Evolutionary conservation across 2,888 invertebrate genomes (phyloP).

Genomic region (Chrysolina oricalcia): DNA sequence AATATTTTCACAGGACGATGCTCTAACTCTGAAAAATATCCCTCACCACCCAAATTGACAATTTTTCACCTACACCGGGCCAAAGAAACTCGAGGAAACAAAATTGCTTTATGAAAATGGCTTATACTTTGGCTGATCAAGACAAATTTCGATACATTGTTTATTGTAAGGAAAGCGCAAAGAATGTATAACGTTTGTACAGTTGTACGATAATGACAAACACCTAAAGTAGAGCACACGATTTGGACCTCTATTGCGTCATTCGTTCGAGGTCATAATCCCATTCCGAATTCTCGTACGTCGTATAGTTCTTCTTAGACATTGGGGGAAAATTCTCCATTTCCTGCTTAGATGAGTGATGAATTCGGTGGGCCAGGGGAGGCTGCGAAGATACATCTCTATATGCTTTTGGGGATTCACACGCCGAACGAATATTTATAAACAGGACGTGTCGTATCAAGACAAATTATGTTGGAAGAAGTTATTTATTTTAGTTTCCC

Average conservation of each 20-base stretch:
- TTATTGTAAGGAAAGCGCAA: constrained; percentile 62
- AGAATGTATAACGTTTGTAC: constrained; percentile 10
- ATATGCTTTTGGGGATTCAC: constrained; percentile 59
- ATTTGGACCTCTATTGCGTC: neutral
- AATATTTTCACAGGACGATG: neutral
- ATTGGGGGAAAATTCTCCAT: constrained; percentile 39
- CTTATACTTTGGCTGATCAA: constrained; percentile 67
- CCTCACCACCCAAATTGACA: constrained; percentile 61
- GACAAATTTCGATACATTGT: constrained; percentile 70
- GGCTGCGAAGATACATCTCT: constrained; percentile 54
- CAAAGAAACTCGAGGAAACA: constrained; percentile 54
- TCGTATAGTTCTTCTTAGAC: constrained; percentile 1
- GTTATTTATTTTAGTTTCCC: neutral
- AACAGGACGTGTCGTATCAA: constrained; percentile 54
- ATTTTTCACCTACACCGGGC: constrained; percentile 63
- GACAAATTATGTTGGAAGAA: constrained; percentile 48
- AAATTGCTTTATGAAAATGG: constrained; percentile 66
- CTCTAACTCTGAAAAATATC: constrained; percentile 23
- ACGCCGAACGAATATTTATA: constrained; percentile 62
- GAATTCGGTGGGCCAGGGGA: constrained; percentile 46
- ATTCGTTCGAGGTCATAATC: neutral
- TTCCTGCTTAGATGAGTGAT: constrained; percentile 50
- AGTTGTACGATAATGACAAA: neutral
- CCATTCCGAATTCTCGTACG: neutral
- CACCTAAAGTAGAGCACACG: neutral